These are phyloP conservation scores for Baryphthengus martii DNA, from an alignment of 2,113 vertebrate genomes.

Conservation along the genomic window DNA sequence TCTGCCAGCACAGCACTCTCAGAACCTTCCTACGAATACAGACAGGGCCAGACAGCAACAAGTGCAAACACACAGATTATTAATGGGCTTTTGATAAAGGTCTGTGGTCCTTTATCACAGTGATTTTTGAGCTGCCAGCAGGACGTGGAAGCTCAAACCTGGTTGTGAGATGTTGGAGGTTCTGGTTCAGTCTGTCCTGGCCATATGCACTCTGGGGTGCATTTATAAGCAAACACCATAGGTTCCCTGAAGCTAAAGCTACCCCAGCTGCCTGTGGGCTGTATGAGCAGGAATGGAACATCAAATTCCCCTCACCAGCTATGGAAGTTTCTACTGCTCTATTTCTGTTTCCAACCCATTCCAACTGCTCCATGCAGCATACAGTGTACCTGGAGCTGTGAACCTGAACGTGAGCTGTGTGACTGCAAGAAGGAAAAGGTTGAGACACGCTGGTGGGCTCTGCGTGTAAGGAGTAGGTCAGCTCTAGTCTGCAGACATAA, in stretches of 20 bases:
- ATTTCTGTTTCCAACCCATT: not conserved
- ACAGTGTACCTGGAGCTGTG: not conserved
- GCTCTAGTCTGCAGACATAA: not conserved
- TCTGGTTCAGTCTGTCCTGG: not conserved
- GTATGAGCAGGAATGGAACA: not conserved
- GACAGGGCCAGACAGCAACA: not conserved
- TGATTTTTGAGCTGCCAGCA: not conserved
- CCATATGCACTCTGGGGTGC: not conserved
- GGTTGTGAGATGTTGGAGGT: not conserved
- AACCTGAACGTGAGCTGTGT: not conserved
- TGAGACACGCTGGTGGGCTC: accelerated
- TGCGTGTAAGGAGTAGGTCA: not conserved
- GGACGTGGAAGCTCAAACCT: not conserved
- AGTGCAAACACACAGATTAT: not conserved
- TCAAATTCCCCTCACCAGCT: not conserved
- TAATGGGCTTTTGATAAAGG: not conserved
- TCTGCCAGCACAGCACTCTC: not conserved
- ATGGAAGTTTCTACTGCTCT: not conserved
- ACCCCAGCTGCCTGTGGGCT: not conserved
- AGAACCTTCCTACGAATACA: not conserved
- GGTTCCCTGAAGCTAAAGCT: not conserved
- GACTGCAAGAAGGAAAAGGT: not conserved
- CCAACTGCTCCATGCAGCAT: not conserved
- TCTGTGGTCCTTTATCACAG: not conserved
- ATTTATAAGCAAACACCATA: not conserved